These are phyloP conservation scores for Diuraphis noxia DNA, from an alignment of 1,140 invertebrate species.

Conservation along the genomic window DNA sequence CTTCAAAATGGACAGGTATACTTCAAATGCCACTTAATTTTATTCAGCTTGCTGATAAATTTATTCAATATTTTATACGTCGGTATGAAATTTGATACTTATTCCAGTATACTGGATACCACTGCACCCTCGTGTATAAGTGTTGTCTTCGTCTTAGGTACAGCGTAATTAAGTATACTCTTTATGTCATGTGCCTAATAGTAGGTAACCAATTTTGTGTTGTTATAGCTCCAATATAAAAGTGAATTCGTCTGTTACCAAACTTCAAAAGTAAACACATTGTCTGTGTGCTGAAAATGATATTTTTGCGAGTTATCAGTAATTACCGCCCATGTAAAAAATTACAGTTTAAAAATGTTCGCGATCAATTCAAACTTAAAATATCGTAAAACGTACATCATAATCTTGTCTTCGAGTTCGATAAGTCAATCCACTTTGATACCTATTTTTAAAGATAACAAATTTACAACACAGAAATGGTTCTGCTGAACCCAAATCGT, in stretches of 20 bases:
- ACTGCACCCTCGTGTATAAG: too few relatives aligned
- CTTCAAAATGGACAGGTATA: slow-evolving; percentile 50
- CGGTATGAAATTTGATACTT: not conserved
- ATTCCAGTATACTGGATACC: too few relatives aligned
- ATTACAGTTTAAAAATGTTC: not conserved
- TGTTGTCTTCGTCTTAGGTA: not conserved
- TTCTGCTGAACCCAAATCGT: not conserved
- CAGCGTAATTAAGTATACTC: not conserved
- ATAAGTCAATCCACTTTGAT: not conserved
- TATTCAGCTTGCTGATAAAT: not conserved
- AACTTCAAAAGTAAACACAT: not conserved
- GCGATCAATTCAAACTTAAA: not conserved
- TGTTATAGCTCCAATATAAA: not conserved
- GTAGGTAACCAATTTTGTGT: too few relatives aligned
- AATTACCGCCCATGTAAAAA: not conserved
- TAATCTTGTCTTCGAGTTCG: not conserved
- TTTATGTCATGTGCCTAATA: not conserved
- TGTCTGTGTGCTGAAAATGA: too few relatives aligned
- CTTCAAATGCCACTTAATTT: not conserved
- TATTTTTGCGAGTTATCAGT: not conserved
- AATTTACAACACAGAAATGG: not conserved
- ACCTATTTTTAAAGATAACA: not conserved
- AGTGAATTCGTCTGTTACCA: not conserved
- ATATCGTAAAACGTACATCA: not conserved
- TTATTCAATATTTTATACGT: not conserved